These are phyloP conservation scores for Myotis myotis DNA, from an alignment of 2,797 vertebrate genomes.

Conservation along the genomic window DNA sequence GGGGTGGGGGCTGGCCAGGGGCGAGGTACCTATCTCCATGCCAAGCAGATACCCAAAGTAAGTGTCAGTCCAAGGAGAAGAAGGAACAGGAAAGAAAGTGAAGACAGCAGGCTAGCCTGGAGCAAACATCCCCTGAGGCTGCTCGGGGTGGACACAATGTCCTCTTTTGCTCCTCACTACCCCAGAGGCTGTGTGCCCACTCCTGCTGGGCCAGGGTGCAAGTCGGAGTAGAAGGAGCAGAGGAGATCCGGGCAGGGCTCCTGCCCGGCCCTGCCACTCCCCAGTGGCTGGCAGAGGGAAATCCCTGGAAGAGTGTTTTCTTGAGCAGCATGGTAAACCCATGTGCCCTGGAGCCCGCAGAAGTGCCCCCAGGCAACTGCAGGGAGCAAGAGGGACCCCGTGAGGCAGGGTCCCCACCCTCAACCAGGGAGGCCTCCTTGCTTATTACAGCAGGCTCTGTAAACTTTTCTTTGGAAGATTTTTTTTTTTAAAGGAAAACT, in stretches of 20 bases:
- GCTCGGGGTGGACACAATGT: fast-evolving
- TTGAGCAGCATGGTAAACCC: background rate
- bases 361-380: background rate
- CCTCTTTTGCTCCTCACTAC: background rate
- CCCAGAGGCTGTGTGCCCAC: background rate
- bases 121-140: fast-evolving
- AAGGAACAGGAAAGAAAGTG: background rate
- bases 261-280: background rate
- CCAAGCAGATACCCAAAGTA: background rate
- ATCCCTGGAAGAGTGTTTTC: background rate
- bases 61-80: background rate
- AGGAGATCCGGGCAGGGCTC: background rate
- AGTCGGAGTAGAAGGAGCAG: background rate
- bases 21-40: background rate
- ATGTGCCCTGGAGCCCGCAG: background rate
- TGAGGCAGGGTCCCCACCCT: background rate
- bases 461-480: background rate
- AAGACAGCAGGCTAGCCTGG: background rate
- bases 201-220: background rate
- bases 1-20: background rate
- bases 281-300: background rate
- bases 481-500: background rate
- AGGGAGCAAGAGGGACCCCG: background rate
- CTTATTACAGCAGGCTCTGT: background rate
- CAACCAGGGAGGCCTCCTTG: background rate